A percentile compares a stretch with the other conserved stretches of the same genome.
Evolutionary conservation across 2,113 vertebrate genomes (phyloP).

Genomic region (Oophaga pumilio): DNA sequence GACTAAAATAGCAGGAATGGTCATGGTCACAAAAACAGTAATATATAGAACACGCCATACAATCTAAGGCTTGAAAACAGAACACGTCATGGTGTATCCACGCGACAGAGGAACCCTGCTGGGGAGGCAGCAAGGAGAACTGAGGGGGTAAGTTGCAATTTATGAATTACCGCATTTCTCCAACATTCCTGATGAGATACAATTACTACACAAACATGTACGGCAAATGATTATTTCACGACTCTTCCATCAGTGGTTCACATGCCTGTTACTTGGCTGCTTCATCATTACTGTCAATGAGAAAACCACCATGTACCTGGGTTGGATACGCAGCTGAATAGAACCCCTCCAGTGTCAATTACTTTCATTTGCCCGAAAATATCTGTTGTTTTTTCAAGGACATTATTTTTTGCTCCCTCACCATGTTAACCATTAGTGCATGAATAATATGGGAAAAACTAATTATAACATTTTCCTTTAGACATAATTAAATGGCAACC

Average conservation of each 20-base stretch:
- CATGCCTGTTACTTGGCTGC: constrained; percentile 35
- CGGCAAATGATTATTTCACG: constrained; percentile 52
- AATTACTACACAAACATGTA: constrained; percentile 56
- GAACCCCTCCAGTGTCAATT: constrained; percentile 59
- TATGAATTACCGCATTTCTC: constrained; percentile 58
- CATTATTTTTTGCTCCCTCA: constrained; percentile 46
- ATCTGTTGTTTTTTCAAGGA: constrained; percentile 51
- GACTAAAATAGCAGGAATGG: background rate
- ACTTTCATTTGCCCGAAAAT: constrained; percentile 58
- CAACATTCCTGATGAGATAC: constrained; percentile 58
- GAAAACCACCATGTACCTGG: constrained; percentile 58
- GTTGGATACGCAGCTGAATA: constrained; percentile 54
- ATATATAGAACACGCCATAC: background rate
- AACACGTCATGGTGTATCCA: background rate
- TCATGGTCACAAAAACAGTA: background rate
- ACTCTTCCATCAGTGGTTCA: constrained; percentile 49
- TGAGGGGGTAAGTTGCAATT: constrained; percentile 52
- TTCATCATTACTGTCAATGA: constrained; percentile 46
- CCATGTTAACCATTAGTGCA: constrained; percentile 24
- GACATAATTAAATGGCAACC: constrained; percentile 56
- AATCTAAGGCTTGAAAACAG: constrained; percentile 6
- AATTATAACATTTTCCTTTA: constrained; percentile 53
- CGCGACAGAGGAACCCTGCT: constrained; percentile 24
- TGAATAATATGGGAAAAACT: constrained; percentile 19
- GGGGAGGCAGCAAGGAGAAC: constrained; percentile 42